Evolutionary conservation across 2,797 vertebrate species (phyloP).

Genomic region (Pseudocheirus occidentalis): DNA sequence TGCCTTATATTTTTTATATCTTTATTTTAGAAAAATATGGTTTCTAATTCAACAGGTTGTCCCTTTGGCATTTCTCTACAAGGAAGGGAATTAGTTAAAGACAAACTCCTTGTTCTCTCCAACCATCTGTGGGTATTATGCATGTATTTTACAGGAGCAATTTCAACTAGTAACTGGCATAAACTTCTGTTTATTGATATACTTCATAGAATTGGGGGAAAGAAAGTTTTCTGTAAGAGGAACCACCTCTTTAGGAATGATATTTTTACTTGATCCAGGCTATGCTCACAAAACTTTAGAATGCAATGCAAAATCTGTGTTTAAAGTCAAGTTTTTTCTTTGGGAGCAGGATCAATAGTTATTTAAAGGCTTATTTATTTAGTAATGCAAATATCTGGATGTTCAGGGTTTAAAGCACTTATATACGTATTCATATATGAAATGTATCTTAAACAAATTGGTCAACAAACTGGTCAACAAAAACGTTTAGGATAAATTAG

Average conservation of each 20-base stretch:
- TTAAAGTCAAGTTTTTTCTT: background rate
- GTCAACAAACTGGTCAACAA: slow-evolving; percentile 34
- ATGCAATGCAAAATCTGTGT: background rate
- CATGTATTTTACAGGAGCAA: background rate
- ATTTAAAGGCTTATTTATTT: slow-evolving; percentile 43
- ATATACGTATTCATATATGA: slow-evolving; percentile 3
- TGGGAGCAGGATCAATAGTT: slow-evolving; percentile 32
- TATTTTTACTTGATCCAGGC: slow-evolving; percentile 10
- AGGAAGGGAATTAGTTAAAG: background rate
- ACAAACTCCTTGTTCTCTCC: background rate
- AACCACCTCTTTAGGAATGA: background rate
- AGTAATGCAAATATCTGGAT: slow-evolving; percentile 1
- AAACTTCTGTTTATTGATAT: background rate
- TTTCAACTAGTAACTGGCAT: background rate
- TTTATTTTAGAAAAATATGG: slow-evolving; percentile 3
- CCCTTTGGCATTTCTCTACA: slow-evolving; percentile 18
- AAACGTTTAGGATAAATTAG: slow-evolving; percentile 34
- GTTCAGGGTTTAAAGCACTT: slow-evolving; percentile 14
- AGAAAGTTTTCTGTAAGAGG: background rate
- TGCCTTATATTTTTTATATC: background rate
- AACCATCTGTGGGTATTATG: background rate
- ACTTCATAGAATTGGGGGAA: background rate
- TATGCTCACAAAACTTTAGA: background rate
- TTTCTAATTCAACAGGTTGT: slow-evolving; percentile 24
- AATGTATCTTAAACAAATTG: slow-evolving; percentile 12